Evolutionary conservation across 1,140 invertebrate genomes (phyloP).

Genomic region (Neodiprion pinetum): DNA sequence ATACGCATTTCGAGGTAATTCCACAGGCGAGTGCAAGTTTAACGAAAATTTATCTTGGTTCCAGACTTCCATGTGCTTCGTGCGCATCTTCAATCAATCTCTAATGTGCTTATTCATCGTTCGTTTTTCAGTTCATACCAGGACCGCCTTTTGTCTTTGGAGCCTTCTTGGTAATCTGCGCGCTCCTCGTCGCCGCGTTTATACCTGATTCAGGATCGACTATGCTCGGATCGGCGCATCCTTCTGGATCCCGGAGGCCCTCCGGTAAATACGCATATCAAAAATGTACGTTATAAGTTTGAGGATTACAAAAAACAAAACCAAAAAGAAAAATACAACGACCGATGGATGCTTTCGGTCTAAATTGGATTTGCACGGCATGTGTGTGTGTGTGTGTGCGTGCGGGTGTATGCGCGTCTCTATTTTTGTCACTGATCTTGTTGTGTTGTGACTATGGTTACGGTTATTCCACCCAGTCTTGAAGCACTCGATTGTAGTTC

Average conservation of each 20-base stretch:
- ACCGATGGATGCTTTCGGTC: conserved; percentile 1
- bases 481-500: too few species aligned
- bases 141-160: conserved; percentile 99
- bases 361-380: conserved; percentile 1
- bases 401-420: too few species aligned
- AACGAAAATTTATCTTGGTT: not conserved
- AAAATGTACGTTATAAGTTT: conserved; percentile 63
- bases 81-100: not conserved
- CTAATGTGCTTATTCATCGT: conserved; percentile 3
- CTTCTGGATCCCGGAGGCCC: conserved; percentile 60
- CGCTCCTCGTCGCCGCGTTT: conserved; percentile 90
- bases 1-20: conserved; percentile 62
- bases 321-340: not conserved
- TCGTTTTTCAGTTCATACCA: conserved; percentile 77
- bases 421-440: too few species aligned
- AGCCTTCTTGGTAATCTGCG: conserved; percentile 94
- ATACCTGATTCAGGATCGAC: conserved; percentile 78
- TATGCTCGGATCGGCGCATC: conserved; percentile 57
- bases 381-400: not conserved
- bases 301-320: not conserved
- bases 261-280: conserved; percentile 64
- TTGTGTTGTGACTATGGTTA: too few species aligned
- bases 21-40: conserved; percentile 62
- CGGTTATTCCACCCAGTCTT: too few species aligned
- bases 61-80: not conserved